phyloP scores from a whole-genome alignment of 2,888 invertebrate species.

The Kuschelorhynchus macadamiae region DNA sequence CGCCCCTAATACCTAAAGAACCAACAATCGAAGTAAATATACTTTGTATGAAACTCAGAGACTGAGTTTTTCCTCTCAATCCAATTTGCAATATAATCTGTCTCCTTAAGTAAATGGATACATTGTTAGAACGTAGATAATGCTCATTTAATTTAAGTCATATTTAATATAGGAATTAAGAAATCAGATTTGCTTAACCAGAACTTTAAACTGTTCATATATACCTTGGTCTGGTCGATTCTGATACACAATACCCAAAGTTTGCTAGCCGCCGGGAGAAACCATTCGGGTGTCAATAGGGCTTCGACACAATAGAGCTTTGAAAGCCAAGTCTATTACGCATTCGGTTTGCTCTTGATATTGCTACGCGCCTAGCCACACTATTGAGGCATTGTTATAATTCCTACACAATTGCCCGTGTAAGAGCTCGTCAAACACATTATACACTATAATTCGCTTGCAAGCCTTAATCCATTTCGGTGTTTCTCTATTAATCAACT shows the following conservation, averaged over 20 bases:
- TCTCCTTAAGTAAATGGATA: no score
- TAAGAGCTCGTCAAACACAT: conserved; percentile 46
- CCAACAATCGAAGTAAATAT: no score
- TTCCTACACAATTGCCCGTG: conserved; percentile 42
- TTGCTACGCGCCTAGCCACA: conserved; percentile 23
- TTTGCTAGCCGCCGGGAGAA: conserved; percentile 7
- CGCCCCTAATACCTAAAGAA: no score
- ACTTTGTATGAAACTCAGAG: no score
- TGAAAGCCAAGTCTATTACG: conserved; percentile 35
- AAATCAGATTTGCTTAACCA: no score
- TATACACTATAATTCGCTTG: conserved; percentile 33
- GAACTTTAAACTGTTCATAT: not conserved
- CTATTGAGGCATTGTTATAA: conserved; percentile 40
- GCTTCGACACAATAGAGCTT: conserved; percentile 14
- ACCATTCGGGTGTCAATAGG: conserved; percentile 19
- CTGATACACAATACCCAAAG: not conserved
- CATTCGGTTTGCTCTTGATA: conserved; percentile 42
- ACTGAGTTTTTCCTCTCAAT: no score
- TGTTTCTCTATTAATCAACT: conserved; percentile 35
- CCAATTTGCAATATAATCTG: no score
- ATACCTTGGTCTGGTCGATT: not conserved
- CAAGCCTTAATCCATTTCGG: conserved; percentile 31
- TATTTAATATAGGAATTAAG: no score
- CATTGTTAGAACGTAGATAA: no score
- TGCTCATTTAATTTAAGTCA: no score